Percentiles rank a stretch among this genome's conserved stretches.
Conservation (phyloP, 2,113 vertebrate genomes). For the Semnornis frantzii region DNA sequence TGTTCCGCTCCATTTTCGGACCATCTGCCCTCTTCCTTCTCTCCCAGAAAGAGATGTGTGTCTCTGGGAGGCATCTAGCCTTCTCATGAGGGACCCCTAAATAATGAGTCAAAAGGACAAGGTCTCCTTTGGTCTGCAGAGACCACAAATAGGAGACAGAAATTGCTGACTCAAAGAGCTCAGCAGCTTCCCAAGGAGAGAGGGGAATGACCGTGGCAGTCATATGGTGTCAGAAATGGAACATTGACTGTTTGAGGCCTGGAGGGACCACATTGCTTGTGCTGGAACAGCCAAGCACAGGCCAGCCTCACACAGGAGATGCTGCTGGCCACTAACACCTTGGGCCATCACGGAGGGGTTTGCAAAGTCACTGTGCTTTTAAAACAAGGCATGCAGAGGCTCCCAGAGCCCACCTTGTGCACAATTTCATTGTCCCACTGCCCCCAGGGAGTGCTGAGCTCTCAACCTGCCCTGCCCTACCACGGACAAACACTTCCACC, state of each 20-base stretch:
- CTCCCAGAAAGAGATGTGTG: background rate
- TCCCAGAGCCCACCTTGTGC: background rate
- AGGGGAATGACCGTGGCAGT: background rate
- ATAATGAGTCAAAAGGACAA: background rate
- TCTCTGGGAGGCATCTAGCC: background rate
- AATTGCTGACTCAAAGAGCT: background rate
- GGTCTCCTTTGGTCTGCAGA: background rate
- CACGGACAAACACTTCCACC: accelerated
- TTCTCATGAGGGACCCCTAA: background rate
- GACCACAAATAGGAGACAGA: background rate
- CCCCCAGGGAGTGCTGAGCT: background rate
- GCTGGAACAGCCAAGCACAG: background rate
- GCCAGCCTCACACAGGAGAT: background rate
- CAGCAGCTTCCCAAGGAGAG: accelerated
- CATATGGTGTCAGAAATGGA: background rate
- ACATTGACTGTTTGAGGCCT: background rate
- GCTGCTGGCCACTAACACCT: background rate
- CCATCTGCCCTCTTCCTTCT: background rate
- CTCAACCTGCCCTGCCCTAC: background rate
- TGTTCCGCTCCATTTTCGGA: background rate
- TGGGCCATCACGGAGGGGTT: accelerated
- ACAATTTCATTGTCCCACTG: accelerated
- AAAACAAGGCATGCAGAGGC: background rate
- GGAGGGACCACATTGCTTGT: accelerated
- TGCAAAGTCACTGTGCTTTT: background rate